Evolutionary conservation across 2,113 vertebrate genomes (phyloP), one percentile per base, ranked within the genome.

Genomic region (Coturnix japonica): DNA sequence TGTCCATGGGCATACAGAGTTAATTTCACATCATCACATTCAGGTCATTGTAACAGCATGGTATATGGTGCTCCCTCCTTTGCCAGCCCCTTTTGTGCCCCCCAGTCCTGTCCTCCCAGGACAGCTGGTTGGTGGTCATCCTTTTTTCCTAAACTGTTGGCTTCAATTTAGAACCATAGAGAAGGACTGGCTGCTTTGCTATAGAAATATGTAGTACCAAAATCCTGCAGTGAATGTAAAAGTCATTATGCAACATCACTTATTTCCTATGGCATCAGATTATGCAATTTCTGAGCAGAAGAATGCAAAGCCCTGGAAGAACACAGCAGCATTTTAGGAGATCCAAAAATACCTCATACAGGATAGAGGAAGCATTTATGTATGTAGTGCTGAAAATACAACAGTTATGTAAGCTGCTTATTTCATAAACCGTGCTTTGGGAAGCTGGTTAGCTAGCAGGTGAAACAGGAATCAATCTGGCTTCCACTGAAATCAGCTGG

Each of bases 271-370:
- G 91, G 94, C 88, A 95, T 87, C 93, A 75, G 88, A 90, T 95
- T 96, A 95, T 94, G 91, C 90, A 95, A 94, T 96, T 94, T 84
- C 93, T 78, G 88, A 94, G 88, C 88, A 92, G 87, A 87, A 92
- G 94, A 97, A 87, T 83, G 91, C 93, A 90, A 88, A 93, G 90
- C 88, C 90, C 90, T 90, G 90, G 73, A 91, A 93, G 83, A 93
- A 91, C 90, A 77, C 72, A 90, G 90, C 18, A 93, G 64, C 88
- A 61, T 94, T 94, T 95, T 33, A 91, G 86, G 80, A 78, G 76
- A 91, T 93, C 94, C 94, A 92, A 94, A 95, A 96, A 95, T 95
- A 95, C 87, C 85, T 92, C 89, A 28, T 80, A 47, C 63, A 85
- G 87, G 89, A 33, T 81, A 80, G 93, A 91, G 90, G 91, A 92